These are phyloP conservation scores for Aplochiton taeniatus DNA, from an alignment of 2,797 vertebrate genomes.

Conservation along the genomic window DNA sequence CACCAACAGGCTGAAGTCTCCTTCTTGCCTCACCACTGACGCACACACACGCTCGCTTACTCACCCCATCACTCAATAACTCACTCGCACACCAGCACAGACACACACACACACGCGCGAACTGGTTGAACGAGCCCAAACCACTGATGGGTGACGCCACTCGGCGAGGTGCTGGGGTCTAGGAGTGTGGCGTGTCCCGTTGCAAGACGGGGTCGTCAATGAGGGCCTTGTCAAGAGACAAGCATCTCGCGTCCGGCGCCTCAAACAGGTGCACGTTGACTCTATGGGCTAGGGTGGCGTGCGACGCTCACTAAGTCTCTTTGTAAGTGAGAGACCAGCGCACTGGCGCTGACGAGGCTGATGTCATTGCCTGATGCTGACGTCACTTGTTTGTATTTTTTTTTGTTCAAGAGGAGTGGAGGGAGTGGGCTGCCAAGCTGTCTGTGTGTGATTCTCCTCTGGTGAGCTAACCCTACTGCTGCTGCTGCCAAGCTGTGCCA, in stretches of 20 bases:
- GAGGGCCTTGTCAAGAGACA: no score
- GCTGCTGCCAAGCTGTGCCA: conserved; percentile 28
- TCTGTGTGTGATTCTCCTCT: conserved; percentile 64
- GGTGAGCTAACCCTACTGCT: conserved; percentile 45
- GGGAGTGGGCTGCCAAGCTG: conserved; percentile 43
- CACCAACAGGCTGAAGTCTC: conserved; percentile 39
- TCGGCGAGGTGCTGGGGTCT: no score
- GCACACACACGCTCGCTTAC: neutral
- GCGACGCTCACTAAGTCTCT: conserved; percentile 36
- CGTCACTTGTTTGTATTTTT: conserved; percentile 39
- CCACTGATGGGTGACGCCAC: no score
- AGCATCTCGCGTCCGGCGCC: no score
- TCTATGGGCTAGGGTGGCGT: conserved; percentile 17
- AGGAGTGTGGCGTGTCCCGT: no score
- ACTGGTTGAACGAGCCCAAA: no score
- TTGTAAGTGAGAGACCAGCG: conserved; percentile 21
- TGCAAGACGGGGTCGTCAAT: no score
- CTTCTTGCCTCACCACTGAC: conserved; percentile 16
- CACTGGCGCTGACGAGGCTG: conserved; percentile 30
- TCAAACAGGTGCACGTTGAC: no score
- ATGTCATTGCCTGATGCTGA: conserved; percentile 62
- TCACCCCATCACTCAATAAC: no score
- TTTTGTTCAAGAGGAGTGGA: conserved; percentile 47
- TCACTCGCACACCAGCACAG: no score
- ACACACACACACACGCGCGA: no score